Percentiles rank a stretch among this genome's conserved stretches.
These are phyloP conservation scores for Malacosoma neustria DNA, from an alignment of 2,888 invertebrate genomes.

Conservation along the genomic window DNA sequence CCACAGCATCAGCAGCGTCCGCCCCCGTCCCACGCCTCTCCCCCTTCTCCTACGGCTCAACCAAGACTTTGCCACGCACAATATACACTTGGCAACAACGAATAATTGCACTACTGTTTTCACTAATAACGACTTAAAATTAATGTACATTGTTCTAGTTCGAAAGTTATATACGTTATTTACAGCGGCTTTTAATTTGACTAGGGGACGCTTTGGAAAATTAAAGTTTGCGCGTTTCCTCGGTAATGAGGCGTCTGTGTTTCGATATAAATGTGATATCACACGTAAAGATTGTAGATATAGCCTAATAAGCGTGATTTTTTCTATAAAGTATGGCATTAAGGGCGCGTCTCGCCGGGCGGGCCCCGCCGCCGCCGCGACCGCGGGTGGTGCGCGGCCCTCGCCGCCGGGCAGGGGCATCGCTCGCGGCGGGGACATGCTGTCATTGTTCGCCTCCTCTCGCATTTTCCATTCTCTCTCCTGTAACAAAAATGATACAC, in stretches of 20 bases:
- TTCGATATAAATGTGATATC: constrained; percentile 45
- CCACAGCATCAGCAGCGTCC: constrained; percentile 44
- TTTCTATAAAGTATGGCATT: constrained; percentile 46
- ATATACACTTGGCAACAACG: constrained; percentile 61
- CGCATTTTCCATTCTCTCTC: constrained; percentile 67
- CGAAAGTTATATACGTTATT: constrained; percentile 46
- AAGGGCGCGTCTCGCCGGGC: constrained; percentile 33
- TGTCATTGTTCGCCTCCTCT: constrained; percentile 60
- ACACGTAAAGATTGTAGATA: constrained; percentile 55
- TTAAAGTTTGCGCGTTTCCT: constrained; percentile 52
- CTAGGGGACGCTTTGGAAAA: constrained; percentile 70
- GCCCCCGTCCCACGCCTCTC: constrained; percentile 21
- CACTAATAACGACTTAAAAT: constrained; percentile 59
- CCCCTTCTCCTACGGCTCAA: constrained; percentile 16
- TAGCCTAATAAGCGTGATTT: constrained; percentile 67
- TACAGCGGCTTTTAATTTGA: constrained; percentile 63
- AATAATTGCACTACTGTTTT: constrained; percentile 68
- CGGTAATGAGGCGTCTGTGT: constrained; percentile 33
- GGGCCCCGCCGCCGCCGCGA: constrained; percentile 39
- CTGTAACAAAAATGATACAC: constrained; percentile 47
- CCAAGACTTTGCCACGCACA: constrained; percentile 32
- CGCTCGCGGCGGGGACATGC: constrained; percentile 67
- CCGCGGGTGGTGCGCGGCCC: constrained; percentile 41
- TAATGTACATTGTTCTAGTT: constrained; percentile 60
- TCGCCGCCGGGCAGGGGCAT: constrained; percentile 53